Evolutionary conservation across 1,140 invertebrate genomes (phyloP), one percentile per base, ranked within the genome.

Genomic region (Apis cerana): DNA sequence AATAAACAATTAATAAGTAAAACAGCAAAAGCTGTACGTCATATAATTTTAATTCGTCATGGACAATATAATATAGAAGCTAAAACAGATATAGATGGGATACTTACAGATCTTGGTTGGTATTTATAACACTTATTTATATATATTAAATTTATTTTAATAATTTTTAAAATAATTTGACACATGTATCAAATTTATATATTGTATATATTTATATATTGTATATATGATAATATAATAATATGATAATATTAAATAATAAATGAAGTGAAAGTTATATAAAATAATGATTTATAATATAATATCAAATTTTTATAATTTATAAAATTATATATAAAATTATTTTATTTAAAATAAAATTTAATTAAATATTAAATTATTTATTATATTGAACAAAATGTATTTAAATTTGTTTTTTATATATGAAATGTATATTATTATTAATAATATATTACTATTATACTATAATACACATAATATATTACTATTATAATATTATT

Each of bases 31-130:
- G 97, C 97, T 8, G 95, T 96, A 0, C 94, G 99, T 58, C 97
- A 99, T 93, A 92, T 99, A 54, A 95, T 99, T 85, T 95, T 99
- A 11, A 97, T 99, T 84, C 95, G 99, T 58, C 99, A 99, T 94
- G 99, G 99, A 0, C 98, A 99, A 91, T 99, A 99, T 91, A 96
- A 98, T 86, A 90, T 96, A 33, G 93, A 95, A 48, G 98, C 97
- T 1, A 93, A 94, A 64, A 95, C 93, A 23, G 98, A 99, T 93
- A 93, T 95, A n/a, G 96, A 98, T 54, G 95, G 97, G 91, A 94
- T 94, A 69, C 95, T 99, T 2, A 99, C 98, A 12, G 94, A 96
- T 68, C 94, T 99, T 85, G 98, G 98, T 96, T 92, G 86, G 83
- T 74, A 43, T 59, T 52, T 33, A 0, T 1, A 43, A 43, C 12